Conservation (phyloP, 2,797 vertebrate genomes). For the Pelochelys cantorii region DNA sequence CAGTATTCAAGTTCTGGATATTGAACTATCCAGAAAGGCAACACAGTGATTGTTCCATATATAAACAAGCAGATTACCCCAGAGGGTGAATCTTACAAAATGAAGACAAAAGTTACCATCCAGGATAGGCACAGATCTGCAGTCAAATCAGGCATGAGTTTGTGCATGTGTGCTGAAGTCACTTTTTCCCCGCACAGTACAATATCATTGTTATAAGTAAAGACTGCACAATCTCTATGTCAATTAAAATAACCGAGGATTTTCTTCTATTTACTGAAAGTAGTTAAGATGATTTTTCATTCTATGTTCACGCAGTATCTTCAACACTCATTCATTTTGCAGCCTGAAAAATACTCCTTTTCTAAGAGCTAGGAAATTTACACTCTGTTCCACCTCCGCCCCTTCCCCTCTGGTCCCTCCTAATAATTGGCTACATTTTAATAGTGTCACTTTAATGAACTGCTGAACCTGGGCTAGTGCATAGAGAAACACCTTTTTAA, state of each 20-base stretch:
- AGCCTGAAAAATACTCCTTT: not conserved
- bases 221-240: not conserved
- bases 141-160: not conserved
- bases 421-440: not conserved
- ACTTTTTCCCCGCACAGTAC: not conserved
- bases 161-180: not conserved
- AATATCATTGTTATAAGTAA: not conserved
- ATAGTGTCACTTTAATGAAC: not conserved
- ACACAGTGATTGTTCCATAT: not conserved
- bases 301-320: not conserved
- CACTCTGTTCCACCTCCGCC: not conserved
- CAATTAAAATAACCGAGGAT: not conserved
- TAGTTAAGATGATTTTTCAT: not conserved
- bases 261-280: rapidly evolving
- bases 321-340: not conserved
- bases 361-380: not conserved
- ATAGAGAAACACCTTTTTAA: not conserved
- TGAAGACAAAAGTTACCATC: not conserved
- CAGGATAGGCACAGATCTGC: not conserved
- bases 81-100: not conserved
- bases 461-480: not conserved
- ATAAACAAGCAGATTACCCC: not conserved
- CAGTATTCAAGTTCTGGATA: not conserved
- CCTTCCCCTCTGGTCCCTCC: not conserved
- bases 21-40: not conserved